phyloP scores from a whole-genome alignment of 37 sponge, comb jelly and placozoan genomes.

The Theonella swinhoei region DNA sequence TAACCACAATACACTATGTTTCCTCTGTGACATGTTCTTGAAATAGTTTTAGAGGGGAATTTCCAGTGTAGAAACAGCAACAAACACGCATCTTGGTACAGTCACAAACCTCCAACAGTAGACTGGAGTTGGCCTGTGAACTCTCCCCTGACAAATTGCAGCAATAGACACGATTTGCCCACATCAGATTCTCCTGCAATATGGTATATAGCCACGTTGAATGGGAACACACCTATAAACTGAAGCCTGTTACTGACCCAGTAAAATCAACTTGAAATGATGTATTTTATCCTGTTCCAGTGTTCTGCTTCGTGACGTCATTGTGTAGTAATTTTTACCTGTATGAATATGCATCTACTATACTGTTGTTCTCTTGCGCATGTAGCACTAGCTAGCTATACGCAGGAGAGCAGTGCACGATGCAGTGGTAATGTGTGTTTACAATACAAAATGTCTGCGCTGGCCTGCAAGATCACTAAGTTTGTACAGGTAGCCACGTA shows the following conservation, averaged over 20 bases:
- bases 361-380: too few relatives aligned
- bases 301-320: slow-evolving; percentile 33
- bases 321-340: neutral
- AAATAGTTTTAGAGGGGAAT: too few relatives aligned
- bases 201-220: neutral
- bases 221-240: neutral
- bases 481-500: too few relatives aligned
- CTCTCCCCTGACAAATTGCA: slow-evolving; percentile 98
- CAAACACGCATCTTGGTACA: too few relatives aligned
- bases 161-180: slow-evolving; percentile 97
- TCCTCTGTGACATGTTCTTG: too few relatives aligned
- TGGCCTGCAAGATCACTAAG: too few relatives aligned
- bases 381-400: neutral
- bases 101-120: slow-evolving; percentile 87
- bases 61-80: too few relatives aligned
- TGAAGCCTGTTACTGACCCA: slow-evolving; percentile 88
- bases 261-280: slow-evolving; percentile 98
- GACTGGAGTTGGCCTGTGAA: slow-evolving; percentile 98
- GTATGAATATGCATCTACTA: too few relatives aligned
- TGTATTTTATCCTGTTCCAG: slow-evolving; percentile 87
- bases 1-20: neutral
- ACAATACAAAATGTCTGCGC: too few relatives aligned
- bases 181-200: slow-evolving; percentile 88
- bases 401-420: neutral
- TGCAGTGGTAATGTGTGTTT: too few relatives aligned